phyloP scores from a whole-genome alignment of 2,797 vertebrate genomes.

The Pelochelys cantorii region DNA sequence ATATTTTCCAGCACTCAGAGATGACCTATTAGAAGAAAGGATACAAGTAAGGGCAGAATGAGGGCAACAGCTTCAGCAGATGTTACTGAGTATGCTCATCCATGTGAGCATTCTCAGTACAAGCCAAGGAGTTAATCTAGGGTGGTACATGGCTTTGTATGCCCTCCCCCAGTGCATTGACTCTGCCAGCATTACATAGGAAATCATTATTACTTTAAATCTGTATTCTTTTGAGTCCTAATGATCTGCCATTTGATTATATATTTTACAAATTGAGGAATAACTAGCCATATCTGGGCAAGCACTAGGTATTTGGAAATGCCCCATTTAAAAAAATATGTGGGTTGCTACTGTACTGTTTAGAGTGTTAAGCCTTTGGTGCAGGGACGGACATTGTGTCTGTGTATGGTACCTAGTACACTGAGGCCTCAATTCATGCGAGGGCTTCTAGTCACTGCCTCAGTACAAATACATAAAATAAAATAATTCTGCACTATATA shows the following conservation, averaged over 20 bases:
- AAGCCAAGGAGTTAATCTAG: too few relatives aligned
- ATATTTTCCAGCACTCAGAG: not conserved
- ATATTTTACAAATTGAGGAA: not conserved
- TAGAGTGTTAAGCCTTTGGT: rapidly evolving
- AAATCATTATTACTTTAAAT: not conserved
- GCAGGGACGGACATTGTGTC: not conserved
- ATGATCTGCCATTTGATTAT: not conserved
- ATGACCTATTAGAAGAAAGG: too few relatives aligned
- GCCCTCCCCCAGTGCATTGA: too few relatives aligned
- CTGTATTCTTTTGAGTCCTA: not conserved
- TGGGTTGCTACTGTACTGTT: not conserved
- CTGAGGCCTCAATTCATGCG: not conserved
- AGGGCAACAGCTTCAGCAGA: too few relatives aligned
- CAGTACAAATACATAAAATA: not conserved
- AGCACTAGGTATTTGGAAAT: not conserved
- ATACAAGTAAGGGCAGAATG: too few relatives aligned
- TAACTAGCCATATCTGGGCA: not conserved
- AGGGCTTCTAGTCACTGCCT: not conserved
- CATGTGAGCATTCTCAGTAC: too few relatives aligned
- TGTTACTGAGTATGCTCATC: too few relatives aligned
- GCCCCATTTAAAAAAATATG: not conserved
- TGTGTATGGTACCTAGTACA: rapidly evolving
- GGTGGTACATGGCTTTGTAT: too few relatives aligned
- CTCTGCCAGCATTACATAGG: not conserved
- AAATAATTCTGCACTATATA: not conserved